Conservation (phyloP, 2,797 vertebrate species). For the Oreochromis mossambicus region DNA sequence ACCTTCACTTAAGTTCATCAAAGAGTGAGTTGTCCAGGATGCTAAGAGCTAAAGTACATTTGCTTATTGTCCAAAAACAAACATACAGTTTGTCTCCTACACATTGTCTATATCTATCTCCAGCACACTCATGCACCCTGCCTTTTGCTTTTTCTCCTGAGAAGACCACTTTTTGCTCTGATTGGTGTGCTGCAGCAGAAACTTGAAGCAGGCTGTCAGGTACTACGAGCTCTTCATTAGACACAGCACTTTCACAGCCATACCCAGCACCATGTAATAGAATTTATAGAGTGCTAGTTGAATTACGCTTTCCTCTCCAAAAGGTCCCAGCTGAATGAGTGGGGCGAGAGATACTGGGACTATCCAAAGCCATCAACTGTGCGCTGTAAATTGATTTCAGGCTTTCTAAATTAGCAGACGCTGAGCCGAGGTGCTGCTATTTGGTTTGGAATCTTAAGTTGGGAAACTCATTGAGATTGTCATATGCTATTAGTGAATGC, state of each 20-base stretch:
- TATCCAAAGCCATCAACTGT: slow-evolving; percentile 18
- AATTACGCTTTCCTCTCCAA: slow-evolving; percentile 47
- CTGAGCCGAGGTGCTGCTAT: slow-evolving; percentile 22
- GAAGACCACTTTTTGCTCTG: slow-evolving; percentile 7
- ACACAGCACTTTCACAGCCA: slow-evolving; percentile 46
- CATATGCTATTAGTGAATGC: slow-evolving; percentile 34
- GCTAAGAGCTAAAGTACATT: not conserved
- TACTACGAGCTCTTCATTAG: slow-evolving; percentile 59
- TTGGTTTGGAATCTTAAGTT: slow-evolving; percentile 52
- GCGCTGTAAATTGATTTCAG: slow-evolving; percentile 48
- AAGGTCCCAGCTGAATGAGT: slow-evolving; percentile 24
- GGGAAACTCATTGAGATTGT: slow-evolving; percentile 57
- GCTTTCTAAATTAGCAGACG: slow-evolving; percentile 46
- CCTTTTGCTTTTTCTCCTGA: not conserved
- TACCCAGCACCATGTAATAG: slow-evolving; percentile 54
- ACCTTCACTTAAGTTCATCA: not conserved
- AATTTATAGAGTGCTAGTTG: slow-evolving; percentile 64
- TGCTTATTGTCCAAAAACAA: not conserved
- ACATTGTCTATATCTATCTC: slow-evolving; percentile 1
- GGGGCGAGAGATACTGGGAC: slow-evolving; percentile 19
- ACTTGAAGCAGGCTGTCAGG: slow-evolving; percentile 36
- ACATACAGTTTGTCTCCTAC: not conserved
- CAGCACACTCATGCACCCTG: not conserved
- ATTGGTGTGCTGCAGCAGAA: slow-evolving; percentile 26
- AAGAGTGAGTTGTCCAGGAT: not conserved